These are phyloP conservation scores for Leistus spinibarbis DNA, from an alignment of 2,888 invertebrate species.

Conservation along the genomic window DNA sequence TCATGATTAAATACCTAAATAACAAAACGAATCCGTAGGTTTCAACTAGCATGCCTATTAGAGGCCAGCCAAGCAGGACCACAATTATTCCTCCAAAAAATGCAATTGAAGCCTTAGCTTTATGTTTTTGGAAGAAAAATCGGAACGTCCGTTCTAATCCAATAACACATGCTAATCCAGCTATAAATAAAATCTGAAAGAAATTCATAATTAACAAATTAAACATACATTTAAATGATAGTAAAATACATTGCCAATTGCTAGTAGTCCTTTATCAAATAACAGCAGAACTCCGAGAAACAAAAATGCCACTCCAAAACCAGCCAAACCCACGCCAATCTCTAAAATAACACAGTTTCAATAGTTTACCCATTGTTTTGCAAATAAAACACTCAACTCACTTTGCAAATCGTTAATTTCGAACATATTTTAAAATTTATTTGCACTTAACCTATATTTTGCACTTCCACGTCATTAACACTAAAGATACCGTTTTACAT, in stretches of 20 bases:
- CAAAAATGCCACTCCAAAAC: conserved; percentile 94
- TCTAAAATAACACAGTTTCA: conserved; percentile 69
- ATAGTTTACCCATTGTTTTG: conserved; percentile 7
- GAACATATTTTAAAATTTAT: conserved; percentile 64
- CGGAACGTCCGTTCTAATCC: conserved; percentile 93
- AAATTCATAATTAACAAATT: conserved; percentile 41
- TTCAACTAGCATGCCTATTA: conserved; percentile 96
- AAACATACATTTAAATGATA: neutral
- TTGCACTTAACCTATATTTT: conserved; percentile 40
- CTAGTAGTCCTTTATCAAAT: conserved; percentile 95
- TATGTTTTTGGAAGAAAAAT: conserved; percentile 98
- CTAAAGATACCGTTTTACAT: neutral
- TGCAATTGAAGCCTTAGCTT: conserved; percentile 85
- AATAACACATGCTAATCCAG: conserved; percentile 94
- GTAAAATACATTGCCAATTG: conserved; percentile 93
- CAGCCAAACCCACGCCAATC: conserved; percentile 96
- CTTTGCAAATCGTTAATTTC: conserved; percentile 85
- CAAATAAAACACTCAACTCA: conserved; percentile 63
- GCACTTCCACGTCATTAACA: conserved; percentile 43
- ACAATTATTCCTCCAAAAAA: conserved; percentile 93
- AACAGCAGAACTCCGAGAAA: conserved; percentile 91
- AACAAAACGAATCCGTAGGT: conserved; percentile 92
- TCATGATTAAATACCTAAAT: conserved; percentile 67
- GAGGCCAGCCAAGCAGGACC: conserved; percentile 94
- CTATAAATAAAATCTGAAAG: conserved; percentile 92